These are phyloP conservation scores for Tigriopus californicus DNA, from an alignment of 2,888 invertebrate species.

Conservation along the genomic window DNA sequence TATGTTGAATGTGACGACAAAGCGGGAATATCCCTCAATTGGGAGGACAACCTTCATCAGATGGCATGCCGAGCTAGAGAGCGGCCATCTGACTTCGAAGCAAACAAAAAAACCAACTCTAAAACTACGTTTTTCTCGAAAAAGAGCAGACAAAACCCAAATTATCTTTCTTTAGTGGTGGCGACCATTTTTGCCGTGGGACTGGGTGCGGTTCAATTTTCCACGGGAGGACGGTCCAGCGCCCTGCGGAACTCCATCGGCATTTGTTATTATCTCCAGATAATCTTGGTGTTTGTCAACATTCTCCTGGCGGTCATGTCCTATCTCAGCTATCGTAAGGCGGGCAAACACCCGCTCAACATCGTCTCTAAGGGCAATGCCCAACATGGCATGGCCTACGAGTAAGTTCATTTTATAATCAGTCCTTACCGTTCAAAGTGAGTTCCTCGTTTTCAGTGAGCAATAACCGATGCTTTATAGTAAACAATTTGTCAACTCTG, in stretches of 20 bases:
- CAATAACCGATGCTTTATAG: too few species aligned
- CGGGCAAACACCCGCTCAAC: neutral
- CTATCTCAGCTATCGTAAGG: slow-evolving; percentile 2
- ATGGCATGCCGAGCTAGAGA: too few species aligned
- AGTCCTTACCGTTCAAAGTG: neutral
- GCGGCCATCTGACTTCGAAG: too few species aligned
- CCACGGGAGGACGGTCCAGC: neutral
- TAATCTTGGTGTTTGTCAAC: slow-evolving; percentile 7
- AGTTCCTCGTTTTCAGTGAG: too few species aligned
- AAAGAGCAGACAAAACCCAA: too few species aligned
- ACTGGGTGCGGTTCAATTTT: neutral
- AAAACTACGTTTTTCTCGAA: too few species aligned
- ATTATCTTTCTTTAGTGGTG: neutral
- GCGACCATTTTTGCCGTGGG: neutral
- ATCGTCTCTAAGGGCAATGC: too few species aligned
- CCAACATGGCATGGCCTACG: neutral
- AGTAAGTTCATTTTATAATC: neutral
- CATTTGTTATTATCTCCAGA: slow-evolving; percentile 9
- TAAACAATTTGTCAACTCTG: neutral
- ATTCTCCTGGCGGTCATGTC: slow-evolving; percentile 1
- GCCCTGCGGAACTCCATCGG: neutral
- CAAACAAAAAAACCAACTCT: too few species aligned
- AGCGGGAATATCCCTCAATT: too few species aligned
- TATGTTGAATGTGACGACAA: too few species aligned
- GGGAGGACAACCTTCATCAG: too few species aligned